Percentiles rank a stretch among this genome's conserved stretches.
Evolutionary conservation across 2,797 vertebrate genomes (phyloP).

Genomic region (Erethizon dorsatum): DNA sequence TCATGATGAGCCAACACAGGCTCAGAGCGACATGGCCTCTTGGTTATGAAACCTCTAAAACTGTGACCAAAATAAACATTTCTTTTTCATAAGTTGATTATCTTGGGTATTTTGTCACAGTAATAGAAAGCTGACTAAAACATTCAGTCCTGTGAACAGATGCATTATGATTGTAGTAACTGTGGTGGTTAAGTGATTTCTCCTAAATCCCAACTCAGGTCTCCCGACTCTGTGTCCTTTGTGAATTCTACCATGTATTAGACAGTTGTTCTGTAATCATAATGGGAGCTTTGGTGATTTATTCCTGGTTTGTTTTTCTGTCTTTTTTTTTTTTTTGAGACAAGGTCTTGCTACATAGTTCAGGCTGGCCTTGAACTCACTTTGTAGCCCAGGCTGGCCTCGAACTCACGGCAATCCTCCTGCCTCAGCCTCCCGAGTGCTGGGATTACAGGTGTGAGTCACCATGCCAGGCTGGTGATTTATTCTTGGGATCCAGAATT

Average conservation of each 20-base stretch:
- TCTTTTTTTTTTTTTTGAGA: too few species aligned
- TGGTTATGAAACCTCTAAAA: neutral
- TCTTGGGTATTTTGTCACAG: neutral
- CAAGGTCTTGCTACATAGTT: too few species aligned
- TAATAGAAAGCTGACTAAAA: neutral
- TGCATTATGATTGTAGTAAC: neutral
- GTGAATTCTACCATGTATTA: neutral
- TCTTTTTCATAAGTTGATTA: neutral
- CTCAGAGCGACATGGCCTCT: too few species aligned
- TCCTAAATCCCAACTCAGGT: neutral
- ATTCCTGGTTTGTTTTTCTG: neutral
- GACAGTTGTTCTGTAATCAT: neutral
- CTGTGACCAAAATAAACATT: neutral
- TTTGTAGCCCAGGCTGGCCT: too few species aligned
- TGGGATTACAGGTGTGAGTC: too few species aligned
- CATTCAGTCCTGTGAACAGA: too few species aligned
- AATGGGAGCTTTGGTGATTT: neutral
- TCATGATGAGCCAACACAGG: neutral
- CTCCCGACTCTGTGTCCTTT: neutral
- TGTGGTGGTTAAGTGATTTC: neutral
- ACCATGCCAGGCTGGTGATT: neutral
- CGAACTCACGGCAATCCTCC: too few species aligned
- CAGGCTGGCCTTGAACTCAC: too few species aligned
- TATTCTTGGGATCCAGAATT: conserved; percentile 21
- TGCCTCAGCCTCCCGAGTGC: too few species aligned